A percentile compares a stretch with the other conserved stretches of the same genome.
Conservation (phyloP, 2,888 invertebrate species). For the Capitulum mitella region DNA sequence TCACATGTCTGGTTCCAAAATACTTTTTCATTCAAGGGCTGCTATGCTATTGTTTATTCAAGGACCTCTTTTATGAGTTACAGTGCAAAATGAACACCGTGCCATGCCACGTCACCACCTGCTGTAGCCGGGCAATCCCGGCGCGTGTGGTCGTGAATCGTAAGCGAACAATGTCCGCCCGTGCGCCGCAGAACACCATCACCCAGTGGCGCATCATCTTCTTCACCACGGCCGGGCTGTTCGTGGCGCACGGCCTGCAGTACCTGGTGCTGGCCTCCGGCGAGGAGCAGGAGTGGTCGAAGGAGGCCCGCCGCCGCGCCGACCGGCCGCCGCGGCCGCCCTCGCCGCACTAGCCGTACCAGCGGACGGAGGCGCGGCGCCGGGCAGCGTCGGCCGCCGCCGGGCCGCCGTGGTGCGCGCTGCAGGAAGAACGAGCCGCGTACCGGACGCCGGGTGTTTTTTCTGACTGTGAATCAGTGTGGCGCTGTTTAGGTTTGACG, state of each 20-base stretch:
- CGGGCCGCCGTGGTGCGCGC: not conserved
- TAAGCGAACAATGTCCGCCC: not conserved
- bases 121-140: not conserved
- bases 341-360: not conserved
- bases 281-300: slow-evolving; percentile 34
- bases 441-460: not conserved
- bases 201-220: slow-evolving; percentile 34
- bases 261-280: slow-evolving; percentile 34
- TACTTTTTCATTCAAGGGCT: not conserved
- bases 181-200: slow-evolving; percentile 27
- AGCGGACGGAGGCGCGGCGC: too few relatives aligned
- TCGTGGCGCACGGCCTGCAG: slow-evolving; percentile 29
- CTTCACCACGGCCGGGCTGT: slow-evolving; percentile 30
- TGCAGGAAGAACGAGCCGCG: too few relatives aligned
- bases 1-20: not conserved
- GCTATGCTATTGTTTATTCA: not conserved
- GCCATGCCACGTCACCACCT: not conserved
- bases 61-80: not conserved
- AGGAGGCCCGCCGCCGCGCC: not conserved
- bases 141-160: not conserved
- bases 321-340: not conserved
- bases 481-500: too few relatives aligned
- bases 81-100: not conserved
- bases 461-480: not conserved
- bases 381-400: not conserved